Base-by-base conservation (phyloP, 2,888 invertebrate species). In the Dascillus cervinus region DNA sequence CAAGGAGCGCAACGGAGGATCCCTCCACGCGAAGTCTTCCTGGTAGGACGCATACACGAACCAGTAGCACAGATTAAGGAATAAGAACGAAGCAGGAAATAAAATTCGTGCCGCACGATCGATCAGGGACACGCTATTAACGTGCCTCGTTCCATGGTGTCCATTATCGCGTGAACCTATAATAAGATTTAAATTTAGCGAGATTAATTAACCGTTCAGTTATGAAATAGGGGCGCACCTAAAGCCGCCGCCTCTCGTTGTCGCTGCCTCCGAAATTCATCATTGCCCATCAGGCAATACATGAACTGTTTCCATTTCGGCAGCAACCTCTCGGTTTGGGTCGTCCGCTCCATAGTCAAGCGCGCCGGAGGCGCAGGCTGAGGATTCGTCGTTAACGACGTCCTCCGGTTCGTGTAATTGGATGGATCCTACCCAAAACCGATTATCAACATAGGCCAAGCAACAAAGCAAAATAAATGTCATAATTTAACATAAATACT, bases 61-160 rank as follows among this genome's bases (percentile, higher is more conserved):
- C 92, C 94, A 95, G 64, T 95, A 95, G 55, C 84, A 78, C 29
- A 92, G 66, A 60, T 92, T 94, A 41, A 94, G 79, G 0, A 88
- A 62, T 0, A 81, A 78, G 58, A 94, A 94, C 1, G 88, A 86
- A 6, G 86, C 77, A 2, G 94, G 92, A 58, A 89, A 88, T 26
- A 88, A 67, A 26, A 88, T 67, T 26, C 91, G 70, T 0, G 91
- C 84, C 0, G 83, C 78, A 48, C 80, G 74, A 65, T 90, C 89
- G 51, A 90, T 90, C 56, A 79, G 70, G 0, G 88, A 89, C 3
- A 90, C 89, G 60, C 88, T 89, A 66, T 90, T 90, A 41, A 88
- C 78, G 55, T 84, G 82, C 17, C 82, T 74, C 21, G 64, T 56
- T n/a, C 51, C 52, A 26, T 54, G 53, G 30, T 55, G 53, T 4